A percentile compares a stretch with the other conserved stretches of the same genome.
Conservation (phyloP, 2,888 invertebrate genomes). For the Tanaodytes sp. region DNA sequence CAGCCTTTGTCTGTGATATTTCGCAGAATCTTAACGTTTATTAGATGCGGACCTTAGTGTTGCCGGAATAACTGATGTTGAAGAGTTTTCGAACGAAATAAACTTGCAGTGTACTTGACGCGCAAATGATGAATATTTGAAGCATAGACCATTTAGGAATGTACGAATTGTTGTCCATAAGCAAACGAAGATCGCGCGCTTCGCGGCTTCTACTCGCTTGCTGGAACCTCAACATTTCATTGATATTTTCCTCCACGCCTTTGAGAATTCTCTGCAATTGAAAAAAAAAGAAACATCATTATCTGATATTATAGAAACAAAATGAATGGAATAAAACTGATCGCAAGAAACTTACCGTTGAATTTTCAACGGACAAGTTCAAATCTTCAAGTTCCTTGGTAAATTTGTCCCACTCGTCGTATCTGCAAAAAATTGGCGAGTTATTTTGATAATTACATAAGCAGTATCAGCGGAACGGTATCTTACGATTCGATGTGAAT, state of each 20-base stretch:
- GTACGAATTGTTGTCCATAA: slow-evolving; percentile 87
- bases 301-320: not conserved
- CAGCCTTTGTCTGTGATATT: too few relatives aligned
- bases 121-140: slow-evolving; percentile 87
- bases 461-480: too few relatives aligned
- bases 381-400: slow-evolving; percentile 90
- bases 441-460: too few relatives aligned
- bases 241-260: slow-evolving; percentile 87
- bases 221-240: slow-evolving; percentile 88
- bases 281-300: not conserved
- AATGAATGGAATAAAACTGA: too few relatives aligned
- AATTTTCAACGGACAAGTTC: slow-evolving; percentile 90
- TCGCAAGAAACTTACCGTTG: slow-evolving; percentile 89
- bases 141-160: slow-evolving; percentile 91
- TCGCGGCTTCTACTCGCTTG: slow-evolving; percentile 86
- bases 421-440: slow-evolving; percentile 64
- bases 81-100: slow-evolving; percentile 93
- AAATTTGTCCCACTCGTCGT: slow-evolving; percentile 94
- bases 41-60: slow-evolving; percentile 68
- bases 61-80: slow-evolving; percentile 80
- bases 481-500: too few relatives aligned
- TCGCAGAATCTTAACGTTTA: too few relatives aligned
- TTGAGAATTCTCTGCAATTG: slow-evolving; percentile 80
- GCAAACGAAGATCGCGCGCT: slow-evolving; percentile 85
- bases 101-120: slow-evolving; percentile 86